Evolutionary conservation across 2,888 invertebrate genomes (phyloP), one percentile per base, ranked within the genome.

Genomic region (Schizaphis graminum): DNA sequence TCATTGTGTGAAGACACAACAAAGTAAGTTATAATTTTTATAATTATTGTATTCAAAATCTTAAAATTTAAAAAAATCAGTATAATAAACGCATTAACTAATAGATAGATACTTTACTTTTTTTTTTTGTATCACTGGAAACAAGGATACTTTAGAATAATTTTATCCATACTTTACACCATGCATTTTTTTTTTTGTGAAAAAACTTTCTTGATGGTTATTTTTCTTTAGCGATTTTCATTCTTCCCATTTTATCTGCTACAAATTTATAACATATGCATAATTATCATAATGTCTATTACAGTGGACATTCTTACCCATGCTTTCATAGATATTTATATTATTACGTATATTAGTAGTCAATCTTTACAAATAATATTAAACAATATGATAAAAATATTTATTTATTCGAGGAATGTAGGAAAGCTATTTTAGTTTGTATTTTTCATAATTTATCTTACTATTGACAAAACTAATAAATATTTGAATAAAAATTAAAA

Each of bases 1-100:
- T 95, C 98, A 98, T 96, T 98, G 98, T 98, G 98, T 98, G 98
- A 98, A 98, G 97, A 98, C 98, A 96, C 97, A 97, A 97, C 98
- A 98, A 97, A 98, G 98, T 98, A 96, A 96, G 96, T 95, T 91
- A 24, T 67, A 35, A 26, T n/a, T 53, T 41, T 57, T 77, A 53
- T 56, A n/a, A n/a, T 7, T 77, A 86, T 53, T 47, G 0, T 77
- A 35, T 67, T 56, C 57, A 77, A 21, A 35, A 92, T 92, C 21
- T 86, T 44, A 10, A 10, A 21, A 84, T 41, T 41, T 24, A 24
- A 85, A 35, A 53, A 57, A 57, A 26, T 57, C 57, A 57, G 26
- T 57, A 24, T 26, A 57, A 57, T 56, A 57, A 21, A 1, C 26
- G 57, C 1, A 57, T 57, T 57, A 57, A 10, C 11, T 47, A 8